Conservation (phyloP, 2,113 vertebrate genomes). For the Zingel zingel region DNA sequence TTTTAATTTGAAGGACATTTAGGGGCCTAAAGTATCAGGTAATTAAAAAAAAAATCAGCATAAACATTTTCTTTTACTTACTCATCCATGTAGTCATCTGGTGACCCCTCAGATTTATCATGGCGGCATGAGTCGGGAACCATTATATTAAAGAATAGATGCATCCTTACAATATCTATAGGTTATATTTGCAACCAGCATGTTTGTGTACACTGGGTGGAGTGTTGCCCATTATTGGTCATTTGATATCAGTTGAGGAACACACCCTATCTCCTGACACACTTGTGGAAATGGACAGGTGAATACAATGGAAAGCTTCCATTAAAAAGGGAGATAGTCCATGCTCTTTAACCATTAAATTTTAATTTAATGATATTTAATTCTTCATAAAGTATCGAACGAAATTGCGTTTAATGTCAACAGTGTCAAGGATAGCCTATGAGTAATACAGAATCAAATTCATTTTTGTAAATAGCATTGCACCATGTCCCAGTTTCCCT, state of each 20-base stretch:
- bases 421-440: constrained; percentile 55
- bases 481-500: constrained; percentile 79
- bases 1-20: too few relatives aligned
- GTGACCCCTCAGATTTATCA: not conserved
- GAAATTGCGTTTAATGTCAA: constrained; percentile 65
- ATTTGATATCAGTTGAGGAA: not conserved
- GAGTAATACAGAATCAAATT: constrained; percentile 74
- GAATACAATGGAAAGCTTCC: not conserved
- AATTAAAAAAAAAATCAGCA: too few relatives aligned
- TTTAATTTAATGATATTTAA: constrained; percentile 73
- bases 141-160: not conserved
- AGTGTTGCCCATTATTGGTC: not conserved
- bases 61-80: not conserved
- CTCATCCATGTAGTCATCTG: not conserved
- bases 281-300: not conserved
- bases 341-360: constrained; percentile 46
- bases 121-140: not conserved
- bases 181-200: not conserved
- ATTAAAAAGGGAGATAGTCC: constrained; percentile 8
- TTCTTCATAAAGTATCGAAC: constrained; percentile 78
- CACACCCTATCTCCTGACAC: not conserved
- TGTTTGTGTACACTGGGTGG: not conserved
- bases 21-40: too few relatives aligned
- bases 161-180: not conserved
- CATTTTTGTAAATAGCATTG: constrained; percentile 73